These are phyloP conservation scores for Andrena cerasifolii DNA, from an alignment of 1,140 invertebrate species.

Conservation along the genomic window DNA sequence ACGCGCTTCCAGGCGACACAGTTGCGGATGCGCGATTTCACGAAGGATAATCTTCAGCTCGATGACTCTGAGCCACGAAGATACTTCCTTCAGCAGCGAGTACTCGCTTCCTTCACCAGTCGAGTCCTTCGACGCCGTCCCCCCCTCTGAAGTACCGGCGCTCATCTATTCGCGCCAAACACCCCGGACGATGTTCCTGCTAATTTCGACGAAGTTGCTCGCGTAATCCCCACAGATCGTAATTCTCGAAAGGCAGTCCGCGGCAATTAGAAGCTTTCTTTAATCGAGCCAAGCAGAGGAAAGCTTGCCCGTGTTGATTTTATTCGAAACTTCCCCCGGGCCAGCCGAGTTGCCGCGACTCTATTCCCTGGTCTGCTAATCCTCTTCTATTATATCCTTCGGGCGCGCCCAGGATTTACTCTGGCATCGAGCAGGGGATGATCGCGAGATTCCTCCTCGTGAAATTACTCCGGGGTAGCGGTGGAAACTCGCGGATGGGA, in stretches of 20 bases:
- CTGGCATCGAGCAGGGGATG: no score
- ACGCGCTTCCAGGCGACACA: neutral
- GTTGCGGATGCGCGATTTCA: neutral
- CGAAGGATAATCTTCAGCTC: neutral
- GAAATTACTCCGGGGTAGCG: neutral
- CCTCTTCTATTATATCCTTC: neutral
- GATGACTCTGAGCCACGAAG: conserved; percentile 18
- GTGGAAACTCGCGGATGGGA: neutral
- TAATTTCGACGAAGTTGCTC: conserved; percentile 9
- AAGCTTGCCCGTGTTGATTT: neutral
- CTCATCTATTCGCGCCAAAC: neutral
- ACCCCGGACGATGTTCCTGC: conserved; percentile 5
- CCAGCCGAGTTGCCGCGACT: conserved; percentile 19
- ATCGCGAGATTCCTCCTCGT: no score
- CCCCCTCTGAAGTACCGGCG: neutral
- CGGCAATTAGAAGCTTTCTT: conserved; percentile 13
- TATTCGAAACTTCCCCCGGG: neutral
- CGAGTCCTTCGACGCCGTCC: neutral
- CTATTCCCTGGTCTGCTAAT: neutral
- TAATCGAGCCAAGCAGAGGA: neutral
- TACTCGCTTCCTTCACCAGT: neutral
- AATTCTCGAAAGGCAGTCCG: conserved; percentile 1
- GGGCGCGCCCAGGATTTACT: no score
- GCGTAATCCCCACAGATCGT: neutral
- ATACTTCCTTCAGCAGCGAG: neutral